A percentile compares a stretch with the other conserved stretches of the same genome.
phyloP scores from a whole-genome alignment of 1,140 invertebrate species.

The Drosophila subobscura region DNA sequence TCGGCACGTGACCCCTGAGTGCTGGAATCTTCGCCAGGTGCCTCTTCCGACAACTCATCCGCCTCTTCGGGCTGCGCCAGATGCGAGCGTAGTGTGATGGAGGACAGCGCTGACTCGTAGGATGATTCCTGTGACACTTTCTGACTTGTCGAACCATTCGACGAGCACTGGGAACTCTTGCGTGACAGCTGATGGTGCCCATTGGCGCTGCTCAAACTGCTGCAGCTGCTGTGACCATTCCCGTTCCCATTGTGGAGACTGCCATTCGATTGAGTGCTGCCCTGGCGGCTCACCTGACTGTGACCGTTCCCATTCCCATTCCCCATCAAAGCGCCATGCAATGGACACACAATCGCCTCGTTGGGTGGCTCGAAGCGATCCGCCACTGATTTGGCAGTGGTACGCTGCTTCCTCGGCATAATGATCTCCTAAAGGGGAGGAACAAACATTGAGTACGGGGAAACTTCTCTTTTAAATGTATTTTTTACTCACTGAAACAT shows the following conservation, averaged over 20 bases:
- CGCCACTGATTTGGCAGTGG: constrained; percentile 89
- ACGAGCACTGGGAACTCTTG: constrained; percentile 72
- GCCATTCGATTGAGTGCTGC: constrained; percentile 63
- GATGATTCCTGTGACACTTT: constrained; percentile 66
- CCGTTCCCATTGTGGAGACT: constrained; percentile 61
- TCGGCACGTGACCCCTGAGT: constrained; percentile 56
- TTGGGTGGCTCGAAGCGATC: constrained; percentile 80
- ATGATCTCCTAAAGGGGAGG: constrained; percentile 86
- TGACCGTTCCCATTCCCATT: constrained; percentile 64
- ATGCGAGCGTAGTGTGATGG: constrained; percentile 70
- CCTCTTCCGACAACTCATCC: constrained; percentile 68
- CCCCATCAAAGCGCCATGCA: constrained; percentile 54
- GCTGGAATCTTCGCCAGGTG: constrained; percentile 28
- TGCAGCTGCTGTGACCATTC: constrained; percentile 37
- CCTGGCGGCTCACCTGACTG: constrained; percentile 66
- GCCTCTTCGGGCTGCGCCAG: constrained; percentile 74
- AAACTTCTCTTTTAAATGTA: not conserved
- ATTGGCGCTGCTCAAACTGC: constrained; percentile 48
- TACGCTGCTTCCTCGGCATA: constrained; percentile 90
- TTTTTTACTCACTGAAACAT: constrained; percentile 91
- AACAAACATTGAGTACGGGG: not conserved
- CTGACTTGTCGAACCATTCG: constrained; percentile 61
- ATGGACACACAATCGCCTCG: constrained; percentile 72
- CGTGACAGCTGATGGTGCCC: constrained; percentile 61
- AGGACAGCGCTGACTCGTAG: constrained; percentile 73